A percentile compares a stretch with the other conserved stretches of the same genome.
These are phyloP conservation scores for Puma concolor DNA, from an alignment of 2,113 vertebrate species.

Conservation along the genomic window DNA sequence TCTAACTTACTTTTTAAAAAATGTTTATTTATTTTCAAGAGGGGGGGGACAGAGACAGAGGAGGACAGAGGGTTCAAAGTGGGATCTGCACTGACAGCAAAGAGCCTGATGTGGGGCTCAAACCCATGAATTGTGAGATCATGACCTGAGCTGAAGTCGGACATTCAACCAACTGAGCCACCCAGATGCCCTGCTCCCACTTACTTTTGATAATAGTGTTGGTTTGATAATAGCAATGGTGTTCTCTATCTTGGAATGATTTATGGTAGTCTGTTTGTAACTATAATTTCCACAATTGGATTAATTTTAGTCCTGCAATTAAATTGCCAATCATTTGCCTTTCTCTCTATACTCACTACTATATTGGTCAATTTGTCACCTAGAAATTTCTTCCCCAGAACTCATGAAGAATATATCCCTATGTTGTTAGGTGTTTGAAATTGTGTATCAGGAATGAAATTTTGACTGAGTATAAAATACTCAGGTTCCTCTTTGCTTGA, in stretches of 20 bases:
- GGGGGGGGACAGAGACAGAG: too few relatives aligned
- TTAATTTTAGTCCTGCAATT: neutral
- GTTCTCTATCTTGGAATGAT: neutral
- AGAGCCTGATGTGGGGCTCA: too few relatives aligned
- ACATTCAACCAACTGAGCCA: too few relatives aligned
- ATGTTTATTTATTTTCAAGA: too few relatives aligned
- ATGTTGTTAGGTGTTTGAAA: neutral
- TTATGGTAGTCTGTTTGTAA: neutral
- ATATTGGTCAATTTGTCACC: neutral
- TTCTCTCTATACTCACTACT: neutral
- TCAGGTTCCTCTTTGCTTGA: neutral
- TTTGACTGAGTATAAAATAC: neutral
- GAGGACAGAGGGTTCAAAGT: too few relatives aligned
- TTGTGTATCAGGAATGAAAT: neutral
- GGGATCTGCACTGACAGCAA: too few relatives aligned
- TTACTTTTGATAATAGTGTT: neutral
- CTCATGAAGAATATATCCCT: neutral
- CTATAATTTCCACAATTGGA: neutral
- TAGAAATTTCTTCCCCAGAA: neutral
- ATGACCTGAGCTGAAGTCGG: too few relatives aligned
- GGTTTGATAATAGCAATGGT: neutral
- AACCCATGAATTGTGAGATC: too few relatives aligned
- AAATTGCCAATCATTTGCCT: neutral
- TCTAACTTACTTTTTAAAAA: neutral
- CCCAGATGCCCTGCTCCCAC: too few relatives aligned